phyloP scores from a whole-genome alignment of 2,113 vertebrate genomes.

The Ellobius talpinus region DNA sequence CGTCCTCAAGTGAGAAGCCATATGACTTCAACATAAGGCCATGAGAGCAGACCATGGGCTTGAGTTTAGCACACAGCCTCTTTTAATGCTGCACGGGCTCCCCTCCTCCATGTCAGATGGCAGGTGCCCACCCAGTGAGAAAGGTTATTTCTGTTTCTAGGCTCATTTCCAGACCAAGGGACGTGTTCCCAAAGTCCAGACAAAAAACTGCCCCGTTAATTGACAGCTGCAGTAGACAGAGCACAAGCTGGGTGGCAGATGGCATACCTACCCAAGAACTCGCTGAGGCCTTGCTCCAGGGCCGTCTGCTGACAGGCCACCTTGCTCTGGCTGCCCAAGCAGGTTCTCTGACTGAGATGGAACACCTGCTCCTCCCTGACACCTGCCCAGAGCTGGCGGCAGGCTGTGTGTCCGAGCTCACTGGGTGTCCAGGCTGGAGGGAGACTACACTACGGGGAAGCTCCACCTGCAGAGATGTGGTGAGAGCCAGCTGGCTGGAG shows the following conservation, averaged over 20 bases:
- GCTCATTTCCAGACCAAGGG: conserved; percentile 54
- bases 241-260: conserved; percentile 49
- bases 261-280: not conserved
- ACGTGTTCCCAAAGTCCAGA: conserved; percentile 29
- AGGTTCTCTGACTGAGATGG: conserved; percentile 34
- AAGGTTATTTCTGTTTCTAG: conserved; percentile 52
- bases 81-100: not conserved
- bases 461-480: not conserved
- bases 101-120: not conserved
- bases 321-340: conserved; percentile 25
- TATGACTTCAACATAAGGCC: not conserved
- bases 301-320: not conserved
- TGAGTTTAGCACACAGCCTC: not conserved
- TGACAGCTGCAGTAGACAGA: conserved; percentile 56
- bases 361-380: not conserved
- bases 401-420: not conserved
- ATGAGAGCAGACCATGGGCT: not conserved
- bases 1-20: not conserved
- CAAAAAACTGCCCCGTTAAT: not conserved
- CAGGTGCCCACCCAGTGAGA: conserved; percentile 47
- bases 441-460: not conserved
- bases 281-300: not conserved
- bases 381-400: conserved; percentile 47
- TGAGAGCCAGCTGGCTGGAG: conserved; percentile 53
- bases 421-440: not conserved